Base-by-base conservation (phyloP, 2,888 invertebrate species). In the Thalpophila matura region DNA sequence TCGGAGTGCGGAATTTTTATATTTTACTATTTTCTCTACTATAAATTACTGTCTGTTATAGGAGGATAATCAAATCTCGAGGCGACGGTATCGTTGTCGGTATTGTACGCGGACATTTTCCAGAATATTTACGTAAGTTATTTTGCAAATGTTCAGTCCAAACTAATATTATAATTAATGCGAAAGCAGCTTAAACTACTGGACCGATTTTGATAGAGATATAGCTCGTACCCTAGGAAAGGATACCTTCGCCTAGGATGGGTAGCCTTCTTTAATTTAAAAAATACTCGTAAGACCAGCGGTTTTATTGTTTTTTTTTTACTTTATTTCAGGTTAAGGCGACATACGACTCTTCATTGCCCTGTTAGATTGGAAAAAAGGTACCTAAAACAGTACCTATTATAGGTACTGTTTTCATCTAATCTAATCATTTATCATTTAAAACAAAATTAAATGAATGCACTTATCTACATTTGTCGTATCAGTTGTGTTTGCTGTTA, bases 71-170 rank as follows among this genome's bases (percentile, higher is more conserved):
- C 35, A 49, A 40, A 29, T 53, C 7, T 7, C 59, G 16, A 77
- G 70, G 31, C 74, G 77, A 16, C 74, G 82, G 7, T 85, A 88
- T 43, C 83, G 86, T 7, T 91, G 91, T 67, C 79, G 79, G 1
- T 70, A 86, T 38, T 91, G 91, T 66, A 70, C 74, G 22, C 75
- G 81, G 22, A 80, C 82, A 1, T 91, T 89, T 62, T 71, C 83
- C 20, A 86, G 86, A 67, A 56, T 89, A 24, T 90, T 86, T 60
- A 82, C 89, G 91, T 91, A 78, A 89, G 87, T 85, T 5, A 0
- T 12, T 1, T 31, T 14, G n/a, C 9, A 27, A 35, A 37, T 7
- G 2, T 26, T 46, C n/a, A n/a, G n/a, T n/a, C n/a, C n/a, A n/a
- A n/a, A n/a, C n/a, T n/a, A n/a, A n/a, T n/a, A n/a, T n/a, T n/a